Percentiles rank a stretch among this genome's conserved stretches.
Conservation (phyloP, 2,113 vertebrate species). For the Probosciger aterrimus region DNA sequence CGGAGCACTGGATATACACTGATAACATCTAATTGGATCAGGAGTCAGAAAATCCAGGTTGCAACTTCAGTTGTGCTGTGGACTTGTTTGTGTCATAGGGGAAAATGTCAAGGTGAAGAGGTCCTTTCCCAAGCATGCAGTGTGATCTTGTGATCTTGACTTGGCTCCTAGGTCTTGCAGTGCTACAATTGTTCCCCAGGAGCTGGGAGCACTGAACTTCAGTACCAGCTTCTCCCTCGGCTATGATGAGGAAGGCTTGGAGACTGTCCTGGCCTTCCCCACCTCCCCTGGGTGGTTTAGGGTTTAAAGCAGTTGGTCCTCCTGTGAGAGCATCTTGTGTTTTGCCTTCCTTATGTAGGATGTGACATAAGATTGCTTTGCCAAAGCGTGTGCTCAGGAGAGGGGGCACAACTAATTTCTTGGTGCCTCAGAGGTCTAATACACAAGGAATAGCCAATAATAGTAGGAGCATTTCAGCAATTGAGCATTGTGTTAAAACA, state of each 20-base stretch:
- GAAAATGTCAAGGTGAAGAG: background rate
- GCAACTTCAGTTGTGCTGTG: background rate
- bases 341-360: background rate
- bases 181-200: background rate
- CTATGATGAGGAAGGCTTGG: fast-evolving
- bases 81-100: background rate
- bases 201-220: background rate
- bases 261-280: background rate
- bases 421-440: background rate
- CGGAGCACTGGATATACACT: background rate
- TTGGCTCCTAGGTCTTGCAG: background rate
- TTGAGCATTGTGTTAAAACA: background rate
- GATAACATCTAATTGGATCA: background rate
- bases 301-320: background rate
- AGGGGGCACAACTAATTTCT: background rate
- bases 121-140: background rate
- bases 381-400: background rate
- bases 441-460: background rate
- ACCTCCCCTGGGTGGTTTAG: background rate
- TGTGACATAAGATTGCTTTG: fast-evolving
- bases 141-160: background rate
- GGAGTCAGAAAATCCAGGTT: background rate
- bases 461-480: background rate
- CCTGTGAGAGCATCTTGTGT: background rate
- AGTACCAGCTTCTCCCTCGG: background rate